A percentile compares a stretch with the other conserved stretches of the same genome.
Conservation (phyloP, 2,113 vertebrate species). For the Conger conger region DNA sequence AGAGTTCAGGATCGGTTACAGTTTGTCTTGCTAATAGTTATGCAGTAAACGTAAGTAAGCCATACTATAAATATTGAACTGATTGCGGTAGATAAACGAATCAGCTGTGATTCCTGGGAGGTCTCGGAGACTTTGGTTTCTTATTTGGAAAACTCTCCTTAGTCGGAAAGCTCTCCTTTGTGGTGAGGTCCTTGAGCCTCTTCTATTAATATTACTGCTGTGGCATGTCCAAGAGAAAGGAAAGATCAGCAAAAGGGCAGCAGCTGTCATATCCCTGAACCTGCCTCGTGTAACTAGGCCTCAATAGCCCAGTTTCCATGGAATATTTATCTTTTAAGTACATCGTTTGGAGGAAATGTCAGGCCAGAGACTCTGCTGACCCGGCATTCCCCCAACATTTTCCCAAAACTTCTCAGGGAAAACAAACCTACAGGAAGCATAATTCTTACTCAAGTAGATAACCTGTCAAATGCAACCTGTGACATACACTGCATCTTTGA, state of each 20-base stretch:
- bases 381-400: neutral
- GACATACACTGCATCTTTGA: neutral
- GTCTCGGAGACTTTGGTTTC: slow-evolving; percentile 36
- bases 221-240: neutral
- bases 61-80: slow-evolving; percentile 67
- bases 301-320: slow-evolving; percentile 10
- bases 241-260: neutral
- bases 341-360: neutral
- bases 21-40: slow-evolving; percentile 53
- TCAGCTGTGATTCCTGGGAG: slow-evolving; percentile 13
- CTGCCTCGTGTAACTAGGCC: neutral
- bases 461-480: neutral
- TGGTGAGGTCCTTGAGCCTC: neutral
- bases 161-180: neutral
- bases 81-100: slow-evolving; percentile 56
- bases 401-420: neutral
- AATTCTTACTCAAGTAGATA: neutral
- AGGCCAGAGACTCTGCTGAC: neutral
- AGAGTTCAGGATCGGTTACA: slow-evolving; percentile 60
- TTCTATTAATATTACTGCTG: slow-evolving; percentile 10
- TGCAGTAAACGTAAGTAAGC: slow-evolving; percentile 39
- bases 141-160: slow-evolving; percentile 12
- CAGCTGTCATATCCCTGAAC: slow-evolving; percentile 5
- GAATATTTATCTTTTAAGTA: neutral
- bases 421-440: neutral